Percentiles rank a stretch among this genome's conserved stretches.
phyloP scores from a whole-genome alignment of 2,113 vertebrate species.

The Colistium nudipinnis region DNA sequence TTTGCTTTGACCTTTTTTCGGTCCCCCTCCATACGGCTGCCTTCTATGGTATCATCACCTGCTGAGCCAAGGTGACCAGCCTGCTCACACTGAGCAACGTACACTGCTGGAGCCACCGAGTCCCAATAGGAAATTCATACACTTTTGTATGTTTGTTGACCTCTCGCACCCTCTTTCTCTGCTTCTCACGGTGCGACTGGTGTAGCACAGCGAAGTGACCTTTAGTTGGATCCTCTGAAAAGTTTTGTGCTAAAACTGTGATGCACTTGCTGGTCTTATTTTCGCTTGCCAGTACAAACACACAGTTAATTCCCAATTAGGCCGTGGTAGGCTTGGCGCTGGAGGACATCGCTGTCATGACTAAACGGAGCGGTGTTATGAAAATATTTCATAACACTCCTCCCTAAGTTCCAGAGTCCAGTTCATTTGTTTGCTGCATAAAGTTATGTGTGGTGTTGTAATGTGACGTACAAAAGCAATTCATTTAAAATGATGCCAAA shows the following conservation, averaged over 20 bases:
- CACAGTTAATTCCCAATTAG: constrained; percentile 59
- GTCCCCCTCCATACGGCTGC: constrained; percentile 34
- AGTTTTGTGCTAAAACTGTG: constrained; percentile 51
- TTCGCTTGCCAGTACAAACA: constrained; percentile 58
- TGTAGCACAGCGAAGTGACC: constrained; percentile 48
- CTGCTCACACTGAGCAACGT: constrained; percentile 1
- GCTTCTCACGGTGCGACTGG: constrained; percentile 6
- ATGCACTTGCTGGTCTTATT: not conserved
- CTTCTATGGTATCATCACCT: constrained; percentile 32
- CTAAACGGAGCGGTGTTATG: constrained; percentile 11
- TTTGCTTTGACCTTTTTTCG: constrained; percentile 45
- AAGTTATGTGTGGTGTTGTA: not conserved
- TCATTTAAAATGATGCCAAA: not conserved
- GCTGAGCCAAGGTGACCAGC: constrained; percentile 58
- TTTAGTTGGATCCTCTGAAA: constrained; percentile 53
- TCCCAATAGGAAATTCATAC: constrained; percentile 25
- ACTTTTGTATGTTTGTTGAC: constrained; percentile 35
- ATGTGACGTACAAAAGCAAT: not conserved
- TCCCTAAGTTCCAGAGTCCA: not conserved
- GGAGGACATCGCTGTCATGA: constrained; percentile 22
- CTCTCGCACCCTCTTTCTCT: constrained; percentile 17
- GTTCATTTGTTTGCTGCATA: not conserved
- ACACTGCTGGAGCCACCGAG: constrained; percentile 40
- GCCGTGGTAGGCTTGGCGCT: constrained; percentile 14
- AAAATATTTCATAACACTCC: not conserved